Conservation (phyloP, 2,797 vertebrate species). For the Manis javanica region DNA sequence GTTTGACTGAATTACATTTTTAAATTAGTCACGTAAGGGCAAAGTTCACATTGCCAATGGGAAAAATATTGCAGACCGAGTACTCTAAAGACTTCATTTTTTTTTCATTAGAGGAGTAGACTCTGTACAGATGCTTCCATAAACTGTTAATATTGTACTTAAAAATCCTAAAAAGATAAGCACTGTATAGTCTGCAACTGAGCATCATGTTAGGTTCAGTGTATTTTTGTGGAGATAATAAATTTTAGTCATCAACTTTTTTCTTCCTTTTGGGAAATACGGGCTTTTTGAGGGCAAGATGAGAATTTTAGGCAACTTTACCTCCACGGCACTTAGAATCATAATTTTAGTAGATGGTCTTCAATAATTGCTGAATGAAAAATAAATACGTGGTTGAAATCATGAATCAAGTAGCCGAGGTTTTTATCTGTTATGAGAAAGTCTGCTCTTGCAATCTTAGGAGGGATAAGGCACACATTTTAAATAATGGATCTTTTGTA, state of each 20-base stretch:
- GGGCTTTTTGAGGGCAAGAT: neutral
- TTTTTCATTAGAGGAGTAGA: neutral
- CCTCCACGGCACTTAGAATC: neutral
- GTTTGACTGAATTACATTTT: constrained; percentile 70
- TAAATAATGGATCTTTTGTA: neutral
- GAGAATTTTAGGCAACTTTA: neutral
- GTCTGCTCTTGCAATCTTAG: neutral
- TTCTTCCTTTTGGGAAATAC: neutral
- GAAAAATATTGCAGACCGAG: constrained; percentile 70
- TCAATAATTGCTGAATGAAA: neutral
- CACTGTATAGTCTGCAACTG: neutral
- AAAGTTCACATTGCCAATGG: constrained; percentile 60
- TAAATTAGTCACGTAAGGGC: constrained; percentile 56
- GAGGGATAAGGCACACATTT: neutral
- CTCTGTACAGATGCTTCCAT: neutral
- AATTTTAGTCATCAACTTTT: neutral
- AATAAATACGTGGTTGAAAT: neutral
- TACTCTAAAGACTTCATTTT: neutral
- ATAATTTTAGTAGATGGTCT: neutral
- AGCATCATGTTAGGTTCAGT: neutral
- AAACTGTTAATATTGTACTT: neutral
- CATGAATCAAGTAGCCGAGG: neutral
- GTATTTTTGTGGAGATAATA: neutral
- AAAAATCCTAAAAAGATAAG: neutral
- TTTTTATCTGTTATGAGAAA: neutral